Percentiles rank a stretch among this genome's conserved stretches.
Conservation (phyloP, 2,797 vertebrate genomes). For the Paramormyrops hopkinsi region DNA sequence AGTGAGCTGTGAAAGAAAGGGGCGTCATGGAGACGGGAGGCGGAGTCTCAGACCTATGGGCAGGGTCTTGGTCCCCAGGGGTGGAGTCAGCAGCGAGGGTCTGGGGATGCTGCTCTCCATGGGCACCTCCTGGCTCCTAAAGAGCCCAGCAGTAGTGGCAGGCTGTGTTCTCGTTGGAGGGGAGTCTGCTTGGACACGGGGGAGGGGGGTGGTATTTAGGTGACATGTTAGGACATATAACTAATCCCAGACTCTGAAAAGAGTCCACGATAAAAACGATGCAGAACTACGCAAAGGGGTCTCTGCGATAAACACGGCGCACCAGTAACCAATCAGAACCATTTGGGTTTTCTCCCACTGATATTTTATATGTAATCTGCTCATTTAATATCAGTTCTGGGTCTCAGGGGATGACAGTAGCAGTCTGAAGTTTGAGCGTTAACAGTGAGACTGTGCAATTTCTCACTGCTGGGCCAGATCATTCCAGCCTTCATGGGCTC, state of each 20-base stretch:
- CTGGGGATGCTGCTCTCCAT: conserved; percentile 77
- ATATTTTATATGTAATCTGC: background rate
- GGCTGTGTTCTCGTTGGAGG: conserved; percentile 68
- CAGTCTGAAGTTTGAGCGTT: background rate
- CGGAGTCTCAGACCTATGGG: conserved; percentile 68
- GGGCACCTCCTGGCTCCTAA: conserved; percentile 72
- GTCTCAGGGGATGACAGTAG: background rate
- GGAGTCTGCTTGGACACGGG: conserved; percentile 66
- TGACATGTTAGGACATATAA: background rate
- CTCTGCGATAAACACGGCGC: background rate
- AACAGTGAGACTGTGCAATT: background rate
- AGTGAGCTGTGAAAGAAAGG: background rate
- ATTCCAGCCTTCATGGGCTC: background rate
- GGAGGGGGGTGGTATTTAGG: background rate
- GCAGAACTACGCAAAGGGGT: background rate
- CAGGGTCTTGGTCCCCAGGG: conserved; percentile 75
- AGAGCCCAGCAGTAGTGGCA: conserved; percentile 70
- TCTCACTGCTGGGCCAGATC: background rate
- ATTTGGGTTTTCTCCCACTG: background rate
- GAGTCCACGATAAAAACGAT: background rate
- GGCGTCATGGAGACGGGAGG: background rate
- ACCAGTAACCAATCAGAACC: background rate
- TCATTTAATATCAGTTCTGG: background rate
- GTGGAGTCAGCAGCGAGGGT: conserved; percentile 74
- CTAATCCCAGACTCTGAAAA: background rate